A percentile compares a stretch with the other conserved stretches of the same genome.
phyloP scores from a whole-genome alignment of 2,888 invertebrate species.

The Chrysolina haemoptera region DNA sequence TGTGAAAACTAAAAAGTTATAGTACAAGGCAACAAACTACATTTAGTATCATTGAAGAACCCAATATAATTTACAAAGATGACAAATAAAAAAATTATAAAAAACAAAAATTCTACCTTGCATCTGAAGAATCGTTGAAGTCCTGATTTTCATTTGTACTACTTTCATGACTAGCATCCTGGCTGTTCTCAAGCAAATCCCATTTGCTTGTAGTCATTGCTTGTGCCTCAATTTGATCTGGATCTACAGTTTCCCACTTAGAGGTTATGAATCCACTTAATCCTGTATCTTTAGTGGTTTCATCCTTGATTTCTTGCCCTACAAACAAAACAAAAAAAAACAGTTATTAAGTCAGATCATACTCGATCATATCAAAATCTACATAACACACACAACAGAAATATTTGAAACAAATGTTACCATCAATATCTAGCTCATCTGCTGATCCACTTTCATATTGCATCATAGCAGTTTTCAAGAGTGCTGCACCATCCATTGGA shows the following conservation, averaged over 20 bases:
- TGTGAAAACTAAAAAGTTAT: no score
- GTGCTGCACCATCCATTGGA: constrained; percentile 86
- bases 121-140: constrained; percentile 66
- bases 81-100: constrained; percentile 2
- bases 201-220: constrained; percentile 92
- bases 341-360: not conserved
- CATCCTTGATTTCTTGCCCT: constrained; percentile 63
- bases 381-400: not conserved
- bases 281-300: constrained; percentile 60
- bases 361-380: not conserved
- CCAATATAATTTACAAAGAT: no score
- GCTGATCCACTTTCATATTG: constrained; percentile 65
- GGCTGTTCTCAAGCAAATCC: constrained; percentile 80
- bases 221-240: constrained; percentile 84
- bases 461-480: constrained; percentile 80
- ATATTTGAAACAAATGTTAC: constrained; percentile 60
- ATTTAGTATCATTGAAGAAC: no score
- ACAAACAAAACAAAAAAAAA: constrained; percentile 26
- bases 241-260: constrained; percentile 97
- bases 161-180: constrained; percentile 67
- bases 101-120: constrained; percentile 59
- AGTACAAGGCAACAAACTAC: no score
- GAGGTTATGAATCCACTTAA: constrained; percentile 89
- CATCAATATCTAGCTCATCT: constrained; percentile 77
- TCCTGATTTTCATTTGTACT: constrained; percentile 65